Evolutionary conservation across 2,113 vertebrate species (phyloP).

Genomic region (Coracopsis vasa): DNA sequence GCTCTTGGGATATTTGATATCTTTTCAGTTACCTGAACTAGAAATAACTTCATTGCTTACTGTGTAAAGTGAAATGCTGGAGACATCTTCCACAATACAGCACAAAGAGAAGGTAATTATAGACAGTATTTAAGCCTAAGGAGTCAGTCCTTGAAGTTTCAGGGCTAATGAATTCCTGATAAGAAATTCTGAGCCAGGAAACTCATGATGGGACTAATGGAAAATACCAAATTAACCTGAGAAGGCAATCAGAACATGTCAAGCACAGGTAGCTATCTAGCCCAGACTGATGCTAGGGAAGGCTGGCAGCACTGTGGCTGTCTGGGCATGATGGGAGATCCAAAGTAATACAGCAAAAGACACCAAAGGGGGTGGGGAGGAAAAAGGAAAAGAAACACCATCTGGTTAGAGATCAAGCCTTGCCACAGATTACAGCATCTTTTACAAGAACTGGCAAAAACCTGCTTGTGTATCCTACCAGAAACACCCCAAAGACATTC

Average conservation of each 20-base stretch:
- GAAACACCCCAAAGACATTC: neutral
- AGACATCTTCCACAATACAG: neutral
- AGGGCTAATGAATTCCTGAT: neutral
- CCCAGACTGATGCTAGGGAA: neutral
- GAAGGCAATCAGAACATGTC: neutral
- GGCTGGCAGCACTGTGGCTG: neutral
- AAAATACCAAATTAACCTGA: neutral
- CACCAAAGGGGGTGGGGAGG: neutral
- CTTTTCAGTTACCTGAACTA: neutral
- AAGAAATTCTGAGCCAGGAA: neutral
- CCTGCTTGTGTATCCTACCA: neutral
- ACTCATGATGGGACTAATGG: neutral
- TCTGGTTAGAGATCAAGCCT: neutral
- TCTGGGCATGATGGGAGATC: neutral
- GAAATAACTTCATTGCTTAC: neutral
- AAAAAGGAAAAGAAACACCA: neutral
- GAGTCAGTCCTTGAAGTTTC: neutral
- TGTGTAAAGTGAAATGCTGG: neutral
- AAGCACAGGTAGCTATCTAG: neutral
- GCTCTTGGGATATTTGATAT: neutral
- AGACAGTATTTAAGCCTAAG: neutral
- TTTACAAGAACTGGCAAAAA: neutral
- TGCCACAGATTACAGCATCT: neutral
- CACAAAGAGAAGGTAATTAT: neutral
- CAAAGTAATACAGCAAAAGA: neutral